These are phyloP conservation scores for Rhea americana DNA, from an alignment of 2,113 vertebrate genomes.

Conservation along the genomic window DNA sequence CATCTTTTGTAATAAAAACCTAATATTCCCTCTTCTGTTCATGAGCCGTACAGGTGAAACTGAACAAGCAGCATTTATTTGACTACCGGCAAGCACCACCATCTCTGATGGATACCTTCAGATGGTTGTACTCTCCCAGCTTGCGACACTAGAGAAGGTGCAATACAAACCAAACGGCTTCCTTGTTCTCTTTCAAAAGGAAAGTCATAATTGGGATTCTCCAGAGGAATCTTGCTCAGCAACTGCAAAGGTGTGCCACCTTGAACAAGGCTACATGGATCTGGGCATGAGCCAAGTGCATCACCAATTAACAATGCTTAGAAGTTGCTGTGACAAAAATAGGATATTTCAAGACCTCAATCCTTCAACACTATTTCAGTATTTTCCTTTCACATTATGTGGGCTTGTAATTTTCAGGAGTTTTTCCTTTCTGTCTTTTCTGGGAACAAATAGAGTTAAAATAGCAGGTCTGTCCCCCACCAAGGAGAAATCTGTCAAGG, in stretches of 20 bases:
- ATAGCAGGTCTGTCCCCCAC: not conserved
- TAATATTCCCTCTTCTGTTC: not conserved
- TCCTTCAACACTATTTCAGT: not conserved
- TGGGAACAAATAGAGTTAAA: not conserved
- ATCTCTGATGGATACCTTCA: not conserved
- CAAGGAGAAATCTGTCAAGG: not conserved
- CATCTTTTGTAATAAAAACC: not conserved
- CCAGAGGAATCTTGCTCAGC: not conserved
- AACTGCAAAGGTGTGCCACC: not conserved
- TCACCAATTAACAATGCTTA: not conserved
- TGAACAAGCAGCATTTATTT: not conserved
- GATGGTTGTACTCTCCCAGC: not conserved
- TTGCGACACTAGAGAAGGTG: not conserved
- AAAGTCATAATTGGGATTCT: not conserved
- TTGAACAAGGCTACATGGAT: not conserved
- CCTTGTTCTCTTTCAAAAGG: not conserved
- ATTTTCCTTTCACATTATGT: not conserved
- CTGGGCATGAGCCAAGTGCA: not conserved
- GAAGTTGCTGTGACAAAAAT: not conserved
- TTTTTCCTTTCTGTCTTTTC: not conserved
- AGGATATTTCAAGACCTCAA: not conserved
- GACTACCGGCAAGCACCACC: not conserved
- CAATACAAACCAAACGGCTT: not conserved
- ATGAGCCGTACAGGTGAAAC: not conserved
- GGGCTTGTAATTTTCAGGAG: not conserved